Base-by-base conservation (phyloP, 1,140 invertebrate genomes). In the Drosophila truncata region DNA sequence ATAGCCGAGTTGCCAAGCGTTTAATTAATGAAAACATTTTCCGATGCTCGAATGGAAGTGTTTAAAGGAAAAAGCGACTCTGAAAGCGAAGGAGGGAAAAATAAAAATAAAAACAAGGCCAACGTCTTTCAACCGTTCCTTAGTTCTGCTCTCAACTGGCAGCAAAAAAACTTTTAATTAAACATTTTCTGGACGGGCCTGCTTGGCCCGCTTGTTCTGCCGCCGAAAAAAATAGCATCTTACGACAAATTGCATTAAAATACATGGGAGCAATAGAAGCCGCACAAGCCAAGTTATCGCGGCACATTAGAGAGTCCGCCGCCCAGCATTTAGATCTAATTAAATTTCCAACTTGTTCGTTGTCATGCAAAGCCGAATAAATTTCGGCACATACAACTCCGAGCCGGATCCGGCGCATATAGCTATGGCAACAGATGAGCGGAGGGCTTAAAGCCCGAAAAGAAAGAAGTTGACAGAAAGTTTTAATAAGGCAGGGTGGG, bases 101-200 rank as follows among this genome's bases (percentile, higher is more conserved):
- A 54, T 41, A 23, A 57, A 72, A 70, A 39, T 25, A 49, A 63
- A 64, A 65, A 65, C 52, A 42, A 57, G 69, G 55, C 70, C 70
- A 75, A 31, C 46, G n/a, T 76, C 63, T 60, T 67, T 67, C 52
- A 76, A 37, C 20, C 61, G 54, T 76, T 65, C 39, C 35, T 54
- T 54, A 61, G 61, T 57, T 59, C 31, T 35, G 60, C 67, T 31
- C 35, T 50, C 74, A 20, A 67, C 54, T 67, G 74, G 46, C 74
- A 55, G 73, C 33, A 76, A 50, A 70, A 84, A 85, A 90, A 90
- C 81, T 90, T 90, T 90, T 90, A 90, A 90, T 90, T 90, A 90
- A 90, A 90, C 85, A 90, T 79, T 90, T 90, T 90, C 54, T 90
- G 81, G 74, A 73, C 73, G 73, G 71, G 72, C 78, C 25, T 2